Evolutionary conservation across 2,113 vertebrate genomes (phyloP).

Genomic region (Syrmaticus mikado): DNA sequence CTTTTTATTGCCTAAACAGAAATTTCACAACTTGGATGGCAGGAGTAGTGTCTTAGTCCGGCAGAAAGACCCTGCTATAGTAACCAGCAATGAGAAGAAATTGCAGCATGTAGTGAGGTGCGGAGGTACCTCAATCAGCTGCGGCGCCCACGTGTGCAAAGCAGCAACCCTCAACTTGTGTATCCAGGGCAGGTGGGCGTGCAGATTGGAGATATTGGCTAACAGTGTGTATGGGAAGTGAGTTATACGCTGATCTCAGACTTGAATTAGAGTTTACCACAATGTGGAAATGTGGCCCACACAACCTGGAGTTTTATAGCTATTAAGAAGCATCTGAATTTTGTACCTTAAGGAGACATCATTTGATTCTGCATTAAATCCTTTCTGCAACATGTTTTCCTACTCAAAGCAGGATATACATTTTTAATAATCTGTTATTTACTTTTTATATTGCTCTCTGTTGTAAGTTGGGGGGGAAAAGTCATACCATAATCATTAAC

Average conservation of each 20-base stretch:
- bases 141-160: not conserved
- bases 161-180: not conserved
- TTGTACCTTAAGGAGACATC: not conserved
- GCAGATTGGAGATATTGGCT: not conserved
- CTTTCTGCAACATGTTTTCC: not conserved
- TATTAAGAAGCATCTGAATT: not conserved
- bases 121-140: too few relatives aligned
- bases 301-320: not conserved
- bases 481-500: not conserved
- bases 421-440: not conserved
- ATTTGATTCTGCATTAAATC: not conserved
- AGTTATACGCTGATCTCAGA: not conserved
- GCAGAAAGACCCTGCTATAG: too few relatives aligned
- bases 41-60: too few relatives aligned
- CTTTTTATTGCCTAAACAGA: too few relatives aligned
- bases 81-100: too few relatives aligned
- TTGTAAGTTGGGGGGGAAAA: not conserved
- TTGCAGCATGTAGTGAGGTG: too few relatives aligned
- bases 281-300: not conserved
- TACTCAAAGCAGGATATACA: not conserved
- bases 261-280: not conserved
- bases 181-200: not conserved
- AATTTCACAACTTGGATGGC: too few relatives aligned
- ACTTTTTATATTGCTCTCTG: not conserved
- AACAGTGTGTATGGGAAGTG: not conserved